Base-by-base conservation (phyloP, 2,797 vertebrate species). In the Lepidocolaptes lacrymiger region DNA sequence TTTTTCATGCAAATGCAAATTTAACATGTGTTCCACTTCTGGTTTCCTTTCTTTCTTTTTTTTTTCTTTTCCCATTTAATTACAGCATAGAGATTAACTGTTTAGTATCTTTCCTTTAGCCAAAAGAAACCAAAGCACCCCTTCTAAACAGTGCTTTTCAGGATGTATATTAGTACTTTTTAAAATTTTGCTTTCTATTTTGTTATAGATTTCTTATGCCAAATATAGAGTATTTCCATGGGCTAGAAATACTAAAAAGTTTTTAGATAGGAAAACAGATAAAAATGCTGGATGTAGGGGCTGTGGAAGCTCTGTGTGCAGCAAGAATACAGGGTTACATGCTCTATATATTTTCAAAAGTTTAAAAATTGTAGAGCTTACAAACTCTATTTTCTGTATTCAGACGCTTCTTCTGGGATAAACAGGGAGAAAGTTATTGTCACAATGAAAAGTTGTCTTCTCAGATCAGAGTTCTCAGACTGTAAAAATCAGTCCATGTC, bases 341-440 rank as follows among this genome's bases (percentile, higher is more conserved):
- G 13, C 37, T 85, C 39, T 74, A 43, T 81, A 2, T 77, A 76
- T 92, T 90, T 93, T 66, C 81, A 66, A 58, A 97, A 82, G 34
- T 52, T 85, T 80, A 37, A 64, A 76, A 91, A 41, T 9, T 22
- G 2, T 82, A 89, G 56, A 34, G 66, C 19, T 94, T 81, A 10
- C 32, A 26, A 37, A 30, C 18, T 62, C 80, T 74, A 36, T 84
- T 93, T 75, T 88, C 52, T 94, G 7, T 69, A 66, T 67, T 95
- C 86, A 94, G 62, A 83, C 84, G 81, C n/a, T 94, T 32, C 63
- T 77, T 93, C 92, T 85, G 76, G 55, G 44, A 48, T 95, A 94
- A 97, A 94, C 69, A 90, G 8, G 37, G 63, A 81, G 16, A 96
- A 94, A 77, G 75, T 52, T 23, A 56, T 76, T 56, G 24, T 91